phyloP scores from a whole-genome alignment of 2,797 vertebrate species.

The Microctenopoma lineatum region DNA sequence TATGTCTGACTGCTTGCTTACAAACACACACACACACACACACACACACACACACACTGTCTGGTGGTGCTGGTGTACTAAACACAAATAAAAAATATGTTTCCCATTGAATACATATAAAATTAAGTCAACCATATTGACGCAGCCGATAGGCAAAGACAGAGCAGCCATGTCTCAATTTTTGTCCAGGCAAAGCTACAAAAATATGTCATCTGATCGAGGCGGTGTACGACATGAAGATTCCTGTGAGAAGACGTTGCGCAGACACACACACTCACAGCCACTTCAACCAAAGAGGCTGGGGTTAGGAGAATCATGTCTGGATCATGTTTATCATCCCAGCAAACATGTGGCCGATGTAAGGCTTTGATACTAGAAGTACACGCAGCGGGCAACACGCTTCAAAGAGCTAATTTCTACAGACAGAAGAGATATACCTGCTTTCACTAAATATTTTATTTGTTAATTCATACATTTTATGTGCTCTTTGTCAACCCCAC shows the following conservation, averaged over 20 bases:
- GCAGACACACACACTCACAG: slow-evolving; percentile 28
- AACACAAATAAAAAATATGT: background rate
- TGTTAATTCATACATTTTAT: slow-evolving; percentile 13
- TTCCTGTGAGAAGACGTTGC: slow-evolving; percentile 45
- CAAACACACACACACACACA: background rate
- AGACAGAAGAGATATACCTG: background rate
- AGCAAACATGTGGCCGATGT: slow-evolving; percentile 78
- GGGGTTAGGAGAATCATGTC: slow-evolving; percentile 73
- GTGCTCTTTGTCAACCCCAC: slow-evolving; percentile 8
- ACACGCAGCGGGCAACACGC: slow-evolving; percentile 34
- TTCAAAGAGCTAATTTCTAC: slow-evolving; percentile 1
- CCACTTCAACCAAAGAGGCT: slow-evolving; percentile 63
- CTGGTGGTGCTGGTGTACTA: background rate
- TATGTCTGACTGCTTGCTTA: background rate
- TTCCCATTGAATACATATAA: slow-evolving; percentile 13
- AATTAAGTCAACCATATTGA: background rate
- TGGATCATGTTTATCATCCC: slow-evolving; percentile 81
- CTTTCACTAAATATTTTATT: slow-evolving; percentile 6
- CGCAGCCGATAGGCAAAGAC: background rate
- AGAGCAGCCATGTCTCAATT: background rate
- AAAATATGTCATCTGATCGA: background rate
- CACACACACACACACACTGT: slow-evolving; percentile 6
- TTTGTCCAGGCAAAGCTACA: background rate
- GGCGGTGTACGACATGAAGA: slow-evolving; percentile 26
- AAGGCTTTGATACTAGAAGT: slow-evolving; percentile 54